A percentile compares a stretch with the other conserved stretches of the same genome.
Evolutionary conservation across 2,113 vertebrate species (phyloP).

Genomic region (Paratilapia polleni): DNA sequence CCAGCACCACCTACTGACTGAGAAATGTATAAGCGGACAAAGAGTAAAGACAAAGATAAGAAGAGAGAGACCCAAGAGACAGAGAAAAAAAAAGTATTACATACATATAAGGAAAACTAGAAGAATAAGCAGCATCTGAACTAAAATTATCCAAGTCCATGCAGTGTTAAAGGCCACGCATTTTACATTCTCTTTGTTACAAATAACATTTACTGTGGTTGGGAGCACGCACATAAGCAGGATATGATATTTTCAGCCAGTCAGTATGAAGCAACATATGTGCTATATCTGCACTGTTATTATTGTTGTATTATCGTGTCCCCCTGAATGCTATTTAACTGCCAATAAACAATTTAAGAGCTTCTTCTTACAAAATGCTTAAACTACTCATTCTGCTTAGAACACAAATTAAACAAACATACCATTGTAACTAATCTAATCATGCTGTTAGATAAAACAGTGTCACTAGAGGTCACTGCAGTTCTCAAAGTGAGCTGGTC

Average conservation of each 20-base stretch:
- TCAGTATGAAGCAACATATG: not conserved
- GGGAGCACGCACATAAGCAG: not conserved
- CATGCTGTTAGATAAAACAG: not conserved
- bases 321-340: not conserved
- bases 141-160: not conserved
- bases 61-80: not conserved
- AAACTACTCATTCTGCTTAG: not conserved
- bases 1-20: conserved; percentile 62
- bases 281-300: not conserved
- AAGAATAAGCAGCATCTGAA: not conserved
- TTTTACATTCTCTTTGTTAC: not conserved
- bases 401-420: not conserved
- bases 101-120: not conserved
- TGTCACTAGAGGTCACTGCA: conserved; percentile 57
- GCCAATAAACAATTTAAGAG: not conserved
- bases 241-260: not conserved
- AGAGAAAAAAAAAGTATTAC: not conserved
- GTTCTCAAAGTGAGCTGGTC: conserved; percentile 3
- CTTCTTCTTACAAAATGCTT: not conserved
- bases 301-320: not conserved
- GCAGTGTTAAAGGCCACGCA: not conserved
- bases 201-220: not conserved
- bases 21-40: not conserved
- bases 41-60: not conserved
- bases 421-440: not conserved